Evolutionary conservation across 2,888 invertebrate genomes (phyloP).

Genomic region (Drosophila putrida): DNA sequence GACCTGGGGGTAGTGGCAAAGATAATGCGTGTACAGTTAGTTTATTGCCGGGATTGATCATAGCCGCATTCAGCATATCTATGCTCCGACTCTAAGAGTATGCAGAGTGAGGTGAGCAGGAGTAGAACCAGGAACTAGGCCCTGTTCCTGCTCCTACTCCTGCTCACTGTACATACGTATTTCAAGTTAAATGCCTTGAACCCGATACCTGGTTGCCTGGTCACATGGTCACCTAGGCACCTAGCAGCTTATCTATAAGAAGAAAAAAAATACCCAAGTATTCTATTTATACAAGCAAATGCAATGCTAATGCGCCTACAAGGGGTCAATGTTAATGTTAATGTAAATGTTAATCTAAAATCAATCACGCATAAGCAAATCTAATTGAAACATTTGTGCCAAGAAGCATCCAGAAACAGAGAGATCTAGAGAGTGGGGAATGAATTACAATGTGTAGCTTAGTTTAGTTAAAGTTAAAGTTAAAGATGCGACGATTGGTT

Average conservation of each 20-base stretch:
- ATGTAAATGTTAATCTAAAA: slow-evolving; percentile 56
- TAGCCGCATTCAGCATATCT: slow-evolving; percentile 26
- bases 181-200: slow-evolving; percentile 4
- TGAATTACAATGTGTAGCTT: slow-evolving; percentile 46
- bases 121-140: slow-evolving; percentile 1
- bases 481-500: slow-evolving; percentile 69
- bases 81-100: slow-evolving; percentile 56
- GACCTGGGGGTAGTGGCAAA: slow-evolving; percentile 18
- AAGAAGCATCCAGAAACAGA: slow-evolving; percentile 36
- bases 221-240: slow-evolving; percentile 19
- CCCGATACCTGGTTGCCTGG: slow-evolving; percentile 29
- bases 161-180: slow-evolving; percentile 33
- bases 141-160: too few species aligned
- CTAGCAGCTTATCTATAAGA: slow-evolving; percentile 47
- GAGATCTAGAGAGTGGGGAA: not conserved
- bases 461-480: slow-evolving; percentile 68
- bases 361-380: slow-evolving; percentile 55
- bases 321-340: slow-evolving; percentile 69
- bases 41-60: slow-evolving; percentile 10
- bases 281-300: slow-evolving; percentile 73
- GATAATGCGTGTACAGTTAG: slow-evolving; percentile 17
- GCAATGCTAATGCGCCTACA: slow-evolving; percentile 60
- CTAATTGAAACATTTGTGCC: slow-evolving; percentile 66
- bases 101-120: not conserved
- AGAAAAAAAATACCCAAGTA: slow-evolving; percentile 62